Base-by-base conservation (phyloP, 2,113 vertebrate genomes). In the Tachycineta bicolor region DNA sequence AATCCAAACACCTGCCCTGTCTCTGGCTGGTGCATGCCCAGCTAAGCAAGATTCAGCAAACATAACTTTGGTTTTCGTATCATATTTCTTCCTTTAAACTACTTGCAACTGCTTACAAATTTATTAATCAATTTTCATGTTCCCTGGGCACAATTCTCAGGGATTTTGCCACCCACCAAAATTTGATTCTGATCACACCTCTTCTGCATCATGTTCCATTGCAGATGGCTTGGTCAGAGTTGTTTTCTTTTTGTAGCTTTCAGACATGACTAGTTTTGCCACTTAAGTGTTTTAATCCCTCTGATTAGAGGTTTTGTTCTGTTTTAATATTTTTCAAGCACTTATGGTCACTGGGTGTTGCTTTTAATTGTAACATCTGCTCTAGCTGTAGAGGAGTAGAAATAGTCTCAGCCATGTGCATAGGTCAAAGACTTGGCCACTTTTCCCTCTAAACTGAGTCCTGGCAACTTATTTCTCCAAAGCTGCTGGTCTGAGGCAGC, bases 201-300 rank as follows among this genome's bases (percentile, higher is more conserved):
- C 34, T 43, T 44, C 41, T 31, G 44, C 1, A 0, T 74, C 33
- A 2, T 2, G 0, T 76, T 79, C 63, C 28, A 1, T 26, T 26
- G 23, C 43, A 85, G 41, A 5, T 3, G 6, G 6, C 56, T 70
- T 63, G 88, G 18, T 41, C 71, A 50, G 49, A 56, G 37, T 21
- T 11, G 0, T 44, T 58, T 70, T n/a, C 34, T 70, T 79, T 28
- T 34, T 68, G 43, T 73, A 43, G 39, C 37, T 55, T 62, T 87
- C 65, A 34, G 82, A n/a, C 70, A 41, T 21, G 46, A 29, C 24
- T 52, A 49, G 64, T 49, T 91, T 77, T 68, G 39, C 63, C 64
- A 28, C 46, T 83, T 68, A 50, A 74, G 41, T 80, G 22, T 59
- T 79, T 63, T 67, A 33, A 28, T 79, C 28, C 22, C 31, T 52